phyloP scores from a whole-genome alignment of 37 sponge, comb jelly and placozoan genomes.

The Agelas oroides region DNA sequence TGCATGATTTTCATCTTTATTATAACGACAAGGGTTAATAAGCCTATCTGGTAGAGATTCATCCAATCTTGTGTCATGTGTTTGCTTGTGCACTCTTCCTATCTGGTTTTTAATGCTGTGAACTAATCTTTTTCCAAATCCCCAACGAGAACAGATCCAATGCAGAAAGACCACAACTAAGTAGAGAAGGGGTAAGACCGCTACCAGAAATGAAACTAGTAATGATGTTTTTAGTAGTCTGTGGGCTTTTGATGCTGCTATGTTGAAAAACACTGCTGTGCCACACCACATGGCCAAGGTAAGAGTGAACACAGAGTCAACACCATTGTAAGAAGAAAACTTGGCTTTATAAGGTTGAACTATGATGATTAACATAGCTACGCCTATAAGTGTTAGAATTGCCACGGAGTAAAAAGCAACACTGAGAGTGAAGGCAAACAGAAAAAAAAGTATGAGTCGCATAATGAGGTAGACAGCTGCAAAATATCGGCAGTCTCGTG shows the following conservation, averaged over 20 bases:
- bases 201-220: neutral
- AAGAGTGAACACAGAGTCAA: neutral
- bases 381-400: neutral
- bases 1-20: too few relatives aligned
- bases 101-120: too few relatives aligned
- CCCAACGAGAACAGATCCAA: neutral
- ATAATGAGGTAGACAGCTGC: conserved; percentile 13
- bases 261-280: neutral
- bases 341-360: neutral
- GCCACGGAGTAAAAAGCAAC: neutral
- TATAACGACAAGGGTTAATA: neutral
- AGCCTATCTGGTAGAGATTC: neutral
- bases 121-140: neutral
- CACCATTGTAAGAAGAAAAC: neutral
- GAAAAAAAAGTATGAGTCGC: neutral
- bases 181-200: conserved; percentile 8
- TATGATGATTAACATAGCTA: neutral
- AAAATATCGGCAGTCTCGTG: conserved; percentile 32
- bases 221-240: too few relatives aligned
- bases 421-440: neutral
- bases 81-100: too few relatives aligned
- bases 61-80: neutral
- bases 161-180: neutral
- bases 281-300: neutral
- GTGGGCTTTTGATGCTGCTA: neutral